A percentile compares a stretch with the other conserved stretches of the same genome.
Conservation (phyloP, 2,797 vertebrate species). For the Capromys pilorides region DNA sequence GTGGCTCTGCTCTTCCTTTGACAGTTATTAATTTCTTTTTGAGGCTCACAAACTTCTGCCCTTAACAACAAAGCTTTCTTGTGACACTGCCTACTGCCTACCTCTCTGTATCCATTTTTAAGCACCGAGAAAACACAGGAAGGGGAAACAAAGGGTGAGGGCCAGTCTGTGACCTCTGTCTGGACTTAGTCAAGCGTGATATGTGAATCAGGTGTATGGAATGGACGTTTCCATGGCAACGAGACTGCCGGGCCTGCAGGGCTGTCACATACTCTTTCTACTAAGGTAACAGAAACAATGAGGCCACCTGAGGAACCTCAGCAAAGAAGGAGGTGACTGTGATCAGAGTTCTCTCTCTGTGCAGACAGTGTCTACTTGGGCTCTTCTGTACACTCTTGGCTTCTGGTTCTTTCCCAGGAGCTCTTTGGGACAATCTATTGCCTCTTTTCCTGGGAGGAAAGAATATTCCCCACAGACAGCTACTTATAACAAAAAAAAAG, state of each 20-base stretch:
- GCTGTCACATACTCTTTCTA: not conserved
- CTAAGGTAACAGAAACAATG: constrained; percentile 56
- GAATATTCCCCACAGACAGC: not conserved
- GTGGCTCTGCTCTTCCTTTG: not conserved
- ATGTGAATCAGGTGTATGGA: constrained; percentile 77
- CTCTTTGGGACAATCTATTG: not conserved
- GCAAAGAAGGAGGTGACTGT: not conserved
- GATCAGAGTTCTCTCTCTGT: not conserved
- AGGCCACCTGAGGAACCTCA: constrained; percentile 28
- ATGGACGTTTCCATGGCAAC: constrained; percentile 82
- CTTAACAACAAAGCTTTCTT: not conserved
- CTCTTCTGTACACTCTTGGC: not conserved
- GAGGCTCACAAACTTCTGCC: constrained; percentile 1
- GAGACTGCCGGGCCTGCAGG: constrained; percentile 50
- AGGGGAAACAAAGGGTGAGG: constrained; percentile 75
- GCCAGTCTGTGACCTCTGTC: constrained; percentile 76
- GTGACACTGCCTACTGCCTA: not conserved
- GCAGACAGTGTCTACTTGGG: not conserved
- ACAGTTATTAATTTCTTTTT: not conserved
- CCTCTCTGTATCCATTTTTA: not conserved
- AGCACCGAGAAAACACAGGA: constrained; percentile 54
- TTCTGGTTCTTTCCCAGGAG: not conserved
- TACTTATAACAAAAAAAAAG: not conserved
- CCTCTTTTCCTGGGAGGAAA: not conserved
- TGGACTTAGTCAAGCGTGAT: constrained; percentile 44